These are phyloP conservation scores for Papilio polyxenes DNA, from an alignment of 1,140 invertebrate species.

Conservation along the genomic window DNA sequence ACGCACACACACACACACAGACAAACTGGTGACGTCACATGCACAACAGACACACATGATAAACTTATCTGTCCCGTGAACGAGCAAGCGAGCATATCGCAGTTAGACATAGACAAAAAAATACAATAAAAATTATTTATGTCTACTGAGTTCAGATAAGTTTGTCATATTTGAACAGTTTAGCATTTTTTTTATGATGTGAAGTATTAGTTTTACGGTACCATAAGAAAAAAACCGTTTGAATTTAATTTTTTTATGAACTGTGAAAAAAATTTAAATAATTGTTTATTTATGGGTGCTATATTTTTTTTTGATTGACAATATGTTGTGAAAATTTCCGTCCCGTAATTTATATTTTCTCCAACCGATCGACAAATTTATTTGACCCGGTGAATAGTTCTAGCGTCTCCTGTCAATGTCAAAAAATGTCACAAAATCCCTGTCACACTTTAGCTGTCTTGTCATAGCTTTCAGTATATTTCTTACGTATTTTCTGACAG, in stretches of 20 bases:
- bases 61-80: background rate
- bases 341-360: conserved; percentile 4
- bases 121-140: too few relatives aligned
- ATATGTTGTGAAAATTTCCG: conserved; percentile 12
- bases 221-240: background rate
- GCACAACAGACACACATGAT: background rate
- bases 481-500: too few relatives aligned
- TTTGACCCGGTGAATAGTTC: too few relatives aligned
- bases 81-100: too few relatives aligned
- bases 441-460: too few relatives aligned
- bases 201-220: background rate
- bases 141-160: background rate
- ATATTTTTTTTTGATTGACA: background rate
- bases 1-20: conserved; percentile 12
- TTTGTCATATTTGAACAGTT: background rate
- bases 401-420: too few relatives aligned
- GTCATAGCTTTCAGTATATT: too few relatives aligned
- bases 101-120: too few relatives aligned
- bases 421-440: too few relatives aligned
- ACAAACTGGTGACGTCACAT: conserved; percentile 2
- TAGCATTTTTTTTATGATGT: background rate
- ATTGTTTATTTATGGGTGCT: background rate
- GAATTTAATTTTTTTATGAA: background rate
- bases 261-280: background rate
- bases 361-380: background rate